Base-by-base conservation (phyloP, 2,888 invertebrate species). In the Drosophila anceps region DNA sequence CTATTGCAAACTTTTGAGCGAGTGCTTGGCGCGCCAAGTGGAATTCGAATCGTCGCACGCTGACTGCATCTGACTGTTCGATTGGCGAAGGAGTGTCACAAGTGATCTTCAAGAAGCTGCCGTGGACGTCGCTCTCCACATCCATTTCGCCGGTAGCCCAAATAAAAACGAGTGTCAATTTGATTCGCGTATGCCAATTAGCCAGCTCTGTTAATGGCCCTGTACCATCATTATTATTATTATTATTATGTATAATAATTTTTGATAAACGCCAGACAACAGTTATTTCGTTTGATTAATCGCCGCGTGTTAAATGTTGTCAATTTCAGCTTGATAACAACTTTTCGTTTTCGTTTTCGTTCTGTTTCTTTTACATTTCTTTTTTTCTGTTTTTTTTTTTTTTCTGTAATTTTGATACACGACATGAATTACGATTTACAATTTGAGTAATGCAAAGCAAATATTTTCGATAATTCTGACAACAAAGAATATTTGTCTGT, bases 351-450 rank as follows among this genome's bases (percentile, higher is more conserved):
- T 43, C 10, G 9, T 41, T n/a, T n/a, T n/a, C n/a, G n/a, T n/a
- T n/a, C n/a, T n/a, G n/a, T n/a, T n/a, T 24, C 24, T 24, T 24
- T 24, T 24, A 2, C 2, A 33, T 51, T 7, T 4, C 9, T 37
- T 53, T 31, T 43, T 75, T 59, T 72, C 64, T 9, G 20, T 24
- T n/a, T 57, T 66, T 62, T 50, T 33, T 8, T 41, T 59, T 20
- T 64, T 27, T 67, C 61, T 46, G 27, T 9, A 0, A 41, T 66
- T 54, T 57, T 35, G 10, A 29, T 41, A 41, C 54, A 54, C 55
- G 35, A 33, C 31, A 51, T 58, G 61, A 83, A 58, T 78, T 69
- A 74, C 74, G 62, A 87, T 65, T 71, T 69, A 64, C 68, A 65
- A 62, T 70, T 72, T 60, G 29, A 57, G 46, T 46, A 67, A 76